Evolutionary conservation across 1,140 invertebrate genomes (phyloP).

Genomic region (Bursaphelenchus mucronatus): DNA sequence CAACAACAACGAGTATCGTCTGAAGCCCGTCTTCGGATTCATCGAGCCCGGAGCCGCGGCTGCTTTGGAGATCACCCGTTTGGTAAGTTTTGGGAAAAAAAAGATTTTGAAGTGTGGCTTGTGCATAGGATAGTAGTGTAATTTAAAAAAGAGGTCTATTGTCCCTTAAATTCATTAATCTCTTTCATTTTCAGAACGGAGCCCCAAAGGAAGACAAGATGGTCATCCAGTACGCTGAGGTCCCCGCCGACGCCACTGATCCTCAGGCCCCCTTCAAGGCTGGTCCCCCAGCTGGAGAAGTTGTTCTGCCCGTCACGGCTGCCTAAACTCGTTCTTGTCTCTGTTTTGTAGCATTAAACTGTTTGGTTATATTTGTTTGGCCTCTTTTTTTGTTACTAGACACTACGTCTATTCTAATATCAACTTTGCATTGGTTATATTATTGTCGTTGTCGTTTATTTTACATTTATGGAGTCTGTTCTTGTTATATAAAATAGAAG

Average conservation of each 20-base stretch:
- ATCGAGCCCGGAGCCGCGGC: constrained; percentile 37
- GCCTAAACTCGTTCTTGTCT: constrained; percentile 14
- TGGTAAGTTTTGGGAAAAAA: constrained; percentile 17
- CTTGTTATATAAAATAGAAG: too few relatives aligned
- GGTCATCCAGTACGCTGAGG: constrained; percentile 42
- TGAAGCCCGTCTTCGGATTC: constrained; percentile 49
- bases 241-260: constrained; percentile 39
- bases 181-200: constrained; percentile 14
- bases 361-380: too few relatives aligned
- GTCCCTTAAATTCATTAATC: too few relatives aligned
- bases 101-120: neutral
- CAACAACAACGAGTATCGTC: constrained; percentile 52
- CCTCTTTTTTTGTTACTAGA: too few relatives aligned
- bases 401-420: too few relatives aligned
- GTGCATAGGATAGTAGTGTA: neutral
- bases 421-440: too few relatives aligned
- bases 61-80: constrained; percentile 40
- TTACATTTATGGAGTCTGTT: too few relatives aligned
- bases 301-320: constrained; percentile 38
- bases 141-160: too few relatives aligned
- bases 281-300: constrained; percentile 35
- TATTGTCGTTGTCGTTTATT: too few relatives aligned
- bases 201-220: constrained; percentile 47
- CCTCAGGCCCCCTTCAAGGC: constrained; percentile 39
- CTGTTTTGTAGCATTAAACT: neutral